These are phyloP conservation scores for Sprattus sprattus DNA, from an alignment of 2,113 vertebrate species.

Conservation along the genomic window DNA sequence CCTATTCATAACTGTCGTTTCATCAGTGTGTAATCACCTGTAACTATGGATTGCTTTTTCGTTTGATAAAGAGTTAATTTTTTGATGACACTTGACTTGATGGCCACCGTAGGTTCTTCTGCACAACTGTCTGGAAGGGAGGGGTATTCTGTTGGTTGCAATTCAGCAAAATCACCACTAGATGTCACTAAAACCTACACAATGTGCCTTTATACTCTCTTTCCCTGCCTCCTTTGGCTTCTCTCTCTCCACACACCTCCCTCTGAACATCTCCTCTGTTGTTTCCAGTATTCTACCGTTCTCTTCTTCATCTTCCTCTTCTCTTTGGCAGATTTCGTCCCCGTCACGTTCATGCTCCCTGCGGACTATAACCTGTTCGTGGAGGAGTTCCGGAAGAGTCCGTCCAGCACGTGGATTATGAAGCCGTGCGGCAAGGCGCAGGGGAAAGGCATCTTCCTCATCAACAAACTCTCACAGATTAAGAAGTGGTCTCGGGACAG, in stretches of 20 bases:
- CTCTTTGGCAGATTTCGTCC: slow-evolving; percentile 84
- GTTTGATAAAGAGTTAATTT: too few relatives aligned
- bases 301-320: not conserved
- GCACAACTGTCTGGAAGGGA: too few relatives aligned
- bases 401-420: slow-evolving; percentile 99
- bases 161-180: too few relatives aligned
- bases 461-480: slow-evolving; percentile 98
- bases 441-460: slow-evolving; percentile 97
- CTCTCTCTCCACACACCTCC: not conserved
- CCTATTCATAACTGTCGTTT: too few relatives aligned
- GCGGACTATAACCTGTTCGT: slow-evolving; percentile 97
- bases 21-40: too few relatives aligned
- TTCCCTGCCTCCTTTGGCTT: too few relatives aligned
- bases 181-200: too few relatives aligned
- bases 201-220: not conserved
- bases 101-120: too few relatives aligned
- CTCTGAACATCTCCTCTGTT: too few relatives aligned
- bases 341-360: slow-evolving; percentile 96
- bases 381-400: slow-evolving; percentile 95
- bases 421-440: slow-evolving; percentile 98
- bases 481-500: slow-evolving; percentile 98
- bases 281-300: not conserved
- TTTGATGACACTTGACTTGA: too few relatives aligned
- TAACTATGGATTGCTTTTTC: too few relatives aligned
- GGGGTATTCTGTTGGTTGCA: too few relatives aligned